A percentile compares a stretch with the other conserved stretches of the same genome.
Conservation (phyloP, 2,113 vertebrate genomes). For the Rhizomys pruinosus region DNA sequence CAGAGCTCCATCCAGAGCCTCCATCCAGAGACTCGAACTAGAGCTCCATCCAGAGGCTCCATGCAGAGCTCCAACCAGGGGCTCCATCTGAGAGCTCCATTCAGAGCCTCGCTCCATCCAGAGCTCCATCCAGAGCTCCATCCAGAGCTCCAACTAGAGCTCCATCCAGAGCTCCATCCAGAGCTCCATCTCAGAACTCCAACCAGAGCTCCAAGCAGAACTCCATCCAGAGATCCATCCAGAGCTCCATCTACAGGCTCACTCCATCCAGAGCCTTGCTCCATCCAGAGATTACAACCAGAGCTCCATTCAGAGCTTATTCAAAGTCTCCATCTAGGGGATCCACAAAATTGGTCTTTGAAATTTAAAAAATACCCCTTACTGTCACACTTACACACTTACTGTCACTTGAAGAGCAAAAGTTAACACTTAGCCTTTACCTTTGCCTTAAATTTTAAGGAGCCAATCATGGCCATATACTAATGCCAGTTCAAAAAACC, state of each 20-base stretch:
- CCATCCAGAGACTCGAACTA: background rate
- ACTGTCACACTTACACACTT: background rate
- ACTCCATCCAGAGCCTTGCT: background rate
- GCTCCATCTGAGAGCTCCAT: too few relatives aligned
- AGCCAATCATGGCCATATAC: background rate
- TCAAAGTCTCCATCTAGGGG: background rate
- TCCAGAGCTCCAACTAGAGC: background rate
- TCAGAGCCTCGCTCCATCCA: too few relatives aligned
- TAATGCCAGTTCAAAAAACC: conserved; percentile 60
- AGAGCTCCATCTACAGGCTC: background rate
- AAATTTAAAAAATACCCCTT: background rate
- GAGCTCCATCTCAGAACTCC: too few relatives aligned
- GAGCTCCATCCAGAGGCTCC: background rate
- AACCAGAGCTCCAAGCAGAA: background rate
- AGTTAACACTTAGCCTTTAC: background rate
- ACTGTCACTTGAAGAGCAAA: background rate
- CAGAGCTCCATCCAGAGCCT: background rate
- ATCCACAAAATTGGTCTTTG: background rate
- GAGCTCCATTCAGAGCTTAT: background rate
- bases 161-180: background rate
- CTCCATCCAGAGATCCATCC: background rate
- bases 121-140: background rate
- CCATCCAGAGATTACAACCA: background rate
- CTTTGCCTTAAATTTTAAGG: conserved; percentile 65
- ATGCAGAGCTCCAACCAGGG: background rate